A percentile compares a stretch with the other conserved stretches of the same genome.
Evolutionary conservation across 2,797 vertebrate species (phyloP).

Genomic region (Phoeniculus purpureus): DNA sequence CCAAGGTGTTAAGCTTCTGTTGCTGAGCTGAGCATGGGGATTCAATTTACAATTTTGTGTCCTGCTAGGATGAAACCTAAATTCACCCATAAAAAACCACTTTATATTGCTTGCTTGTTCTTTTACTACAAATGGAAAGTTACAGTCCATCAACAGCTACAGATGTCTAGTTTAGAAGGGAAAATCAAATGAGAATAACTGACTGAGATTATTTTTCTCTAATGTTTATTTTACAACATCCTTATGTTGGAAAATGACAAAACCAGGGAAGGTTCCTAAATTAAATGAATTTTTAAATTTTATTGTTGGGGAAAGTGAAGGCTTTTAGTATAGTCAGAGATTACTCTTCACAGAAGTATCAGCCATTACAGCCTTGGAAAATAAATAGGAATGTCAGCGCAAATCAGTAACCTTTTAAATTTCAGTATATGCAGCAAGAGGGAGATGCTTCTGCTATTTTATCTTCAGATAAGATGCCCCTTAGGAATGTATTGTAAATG

Average conservation of each 20-base stretch:
- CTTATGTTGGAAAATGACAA: neutral
- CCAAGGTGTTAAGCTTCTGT: constrained; percentile 9
- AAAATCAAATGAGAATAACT: neutral
- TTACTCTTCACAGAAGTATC: neutral
- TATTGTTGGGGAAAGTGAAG: neutral
- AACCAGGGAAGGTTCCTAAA: neutral
- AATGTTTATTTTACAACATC: neutral
- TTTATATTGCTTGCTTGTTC: neutral
- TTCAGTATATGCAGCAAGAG: neutral
- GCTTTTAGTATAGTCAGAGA: neutral
- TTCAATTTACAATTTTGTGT: constrained; percentile 25
- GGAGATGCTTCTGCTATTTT: neutral
- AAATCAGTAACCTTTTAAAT: constrained; percentile 20
- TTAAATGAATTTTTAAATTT: neutral
- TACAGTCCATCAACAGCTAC: neutral
- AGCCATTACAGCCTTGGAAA: constrained; percentile 3
- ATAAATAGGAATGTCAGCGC: constrained; percentile 2
- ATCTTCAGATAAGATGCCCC: neutral
- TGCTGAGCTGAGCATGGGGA: neutral
- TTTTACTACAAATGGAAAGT: neutral
- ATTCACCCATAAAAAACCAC: neutral
- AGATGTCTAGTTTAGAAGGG: neutral
- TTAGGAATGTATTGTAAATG: neutral
- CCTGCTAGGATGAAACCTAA: neutral
- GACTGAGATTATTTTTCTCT: neutral